Evolutionary conservation across 35 echinoderm and acorn worm genomes (phyloP), one percentile per base, ranked within the genome.

Genomic region (Patiria miniata): DNA sequence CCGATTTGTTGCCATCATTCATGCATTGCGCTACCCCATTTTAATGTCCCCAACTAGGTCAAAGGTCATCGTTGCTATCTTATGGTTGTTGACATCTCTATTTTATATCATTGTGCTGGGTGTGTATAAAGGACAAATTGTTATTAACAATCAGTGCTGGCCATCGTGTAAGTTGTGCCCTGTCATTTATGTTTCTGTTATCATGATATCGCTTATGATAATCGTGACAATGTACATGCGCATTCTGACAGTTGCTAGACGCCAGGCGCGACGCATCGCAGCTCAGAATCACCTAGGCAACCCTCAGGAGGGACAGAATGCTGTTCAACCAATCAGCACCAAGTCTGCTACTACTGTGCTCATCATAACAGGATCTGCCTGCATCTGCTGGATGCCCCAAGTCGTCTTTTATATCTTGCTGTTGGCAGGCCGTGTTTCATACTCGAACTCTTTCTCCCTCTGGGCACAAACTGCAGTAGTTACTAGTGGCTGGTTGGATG

Each of bases 351-450:
- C 52, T 29, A 29, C 52, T 36, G 52, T 52, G 29, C 29, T 52
- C 23, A 52, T 83, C 33, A 83, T 36, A 15, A 52, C 52, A 55
- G 80, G 44, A 9, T 53, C 52, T 83, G 40, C 52, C 15, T 83
- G 80, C 52, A 40, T 54, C 52, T 42, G 80, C 50, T 83, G 28
- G 40, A 42, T 42, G 8, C 12, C 80, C 56, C 42, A 18, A 29
- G 36, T 19, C 34, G 5, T 83, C 39, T 29, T 42, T n/a, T n/a
- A n/a, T n/a, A n/a, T n/a, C n/a, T n/a, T n/a, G n/a, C n/a, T n/a
- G n/a, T n/a, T n/a, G n/a, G n/a, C n/a, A n/a, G n/a, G n/a, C n/a
- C n/a, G n/a, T n/a, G n/a, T n/a, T n/a, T n/a, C n/a, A n/a, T n/a
- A n/a, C n/a, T n/a, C n/a, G n/a, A n/a, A n/a, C n/a, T n/a, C n/a